Percentiles rank a stretch among this genome's conserved stretches.
These are phyloP conservation scores for Ceriagrion tenellum DNA, from an alignment of 2,888 invertebrate genomes.

Conservation along the genomic window DNA sequence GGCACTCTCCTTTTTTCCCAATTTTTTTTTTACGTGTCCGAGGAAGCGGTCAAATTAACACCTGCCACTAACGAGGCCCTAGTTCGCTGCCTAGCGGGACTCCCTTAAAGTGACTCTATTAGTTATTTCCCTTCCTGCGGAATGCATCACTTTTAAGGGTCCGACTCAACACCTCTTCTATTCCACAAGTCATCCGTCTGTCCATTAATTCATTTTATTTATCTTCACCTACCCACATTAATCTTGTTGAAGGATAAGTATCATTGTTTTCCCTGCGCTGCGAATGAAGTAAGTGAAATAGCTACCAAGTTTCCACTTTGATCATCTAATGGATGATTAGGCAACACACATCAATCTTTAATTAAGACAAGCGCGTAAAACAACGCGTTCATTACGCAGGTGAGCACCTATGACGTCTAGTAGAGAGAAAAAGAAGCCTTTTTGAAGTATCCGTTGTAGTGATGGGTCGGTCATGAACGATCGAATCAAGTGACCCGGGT, in stretches of 20 bases:
- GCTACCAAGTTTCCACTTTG: not conserved
- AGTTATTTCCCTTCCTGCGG: not conserved
- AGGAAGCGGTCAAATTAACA: conserved; percentile 48
- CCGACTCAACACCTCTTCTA: not conserved
- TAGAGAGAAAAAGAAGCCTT: too few relatives aligned
- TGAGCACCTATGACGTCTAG: too few relatives aligned
- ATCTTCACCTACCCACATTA: not conserved
- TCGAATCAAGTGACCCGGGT: too few relatives aligned
- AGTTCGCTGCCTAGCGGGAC: conserved; percentile 24
- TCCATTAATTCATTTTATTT: not conserved
- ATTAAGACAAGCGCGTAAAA: too few relatives aligned
- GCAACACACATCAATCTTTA: not conserved
- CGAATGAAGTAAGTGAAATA: not conserved
- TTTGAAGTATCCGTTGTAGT: too few relatives aligned
- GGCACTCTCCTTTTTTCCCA: not conserved
- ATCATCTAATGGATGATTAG: not conserved
- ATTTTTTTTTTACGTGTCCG: not conserved
- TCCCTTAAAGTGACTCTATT: not conserved
- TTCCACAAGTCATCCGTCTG: not conserved
- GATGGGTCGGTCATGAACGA: too few relatives aligned
- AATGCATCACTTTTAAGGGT: not conserved
- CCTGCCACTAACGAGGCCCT: conserved; percentile 45
- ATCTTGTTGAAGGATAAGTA: not conserved
- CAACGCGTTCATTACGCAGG: too few relatives aligned
- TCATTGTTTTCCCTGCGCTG: not conserved